Percentiles rank a stretch among this genome's conserved stretches.
phyloP scores from a whole-genome alignment of 2,888 invertebrate genomes.

The Eristalinus aeneus region DNA sequence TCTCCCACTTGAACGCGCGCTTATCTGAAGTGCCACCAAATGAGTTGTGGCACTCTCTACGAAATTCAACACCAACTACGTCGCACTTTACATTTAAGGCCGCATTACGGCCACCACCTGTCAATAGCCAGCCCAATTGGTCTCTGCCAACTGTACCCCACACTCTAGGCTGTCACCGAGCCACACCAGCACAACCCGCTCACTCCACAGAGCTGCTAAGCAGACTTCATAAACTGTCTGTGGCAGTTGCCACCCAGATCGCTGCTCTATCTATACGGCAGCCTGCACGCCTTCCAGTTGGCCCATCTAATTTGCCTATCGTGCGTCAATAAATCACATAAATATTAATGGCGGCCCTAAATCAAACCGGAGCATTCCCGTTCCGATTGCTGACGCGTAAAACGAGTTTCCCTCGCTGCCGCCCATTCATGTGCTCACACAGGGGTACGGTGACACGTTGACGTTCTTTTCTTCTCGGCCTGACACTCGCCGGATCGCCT shows the following conservation, averaged over 20 bases:
- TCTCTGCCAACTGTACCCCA: conserved; percentile 23
- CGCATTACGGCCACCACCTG: conserved; percentile 36
- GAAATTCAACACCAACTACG: conserved; percentile 28
- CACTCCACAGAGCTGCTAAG: conserved; percentile 48
- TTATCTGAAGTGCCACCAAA: conserved; percentile 58
- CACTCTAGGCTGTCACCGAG: conserved; percentile 7
- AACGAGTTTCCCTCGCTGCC: conserved; percentile 20
- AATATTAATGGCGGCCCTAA: conserved; percentile 62
- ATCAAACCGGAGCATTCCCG: conserved; percentile 37
- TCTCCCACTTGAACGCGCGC: conserved; percentile 15
- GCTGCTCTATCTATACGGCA: neutral
- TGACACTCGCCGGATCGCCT: conserved; percentile 17
- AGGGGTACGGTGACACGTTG: conserved; percentile 39
- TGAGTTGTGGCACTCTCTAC: conserved; percentile 22
- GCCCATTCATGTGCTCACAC: conserved; percentile 27
- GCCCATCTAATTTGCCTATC: conserved; percentile 59
- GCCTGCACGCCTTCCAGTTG: conserved; percentile 27
- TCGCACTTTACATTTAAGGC: conserved; percentile 13
- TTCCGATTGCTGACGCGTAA: conserved; percentile 47
- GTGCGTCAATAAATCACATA: conserved; percentile 70
- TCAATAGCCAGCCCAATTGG: conserved; percentile 31
- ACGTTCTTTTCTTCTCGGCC: conserved; percentile 35
- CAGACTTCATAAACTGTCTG: conserved; percentile 62
- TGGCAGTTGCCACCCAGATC: conserved; percentile 20
- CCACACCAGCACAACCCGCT: neutral